Base-by-base conservation (phyloP, 2,888 invertebrate species). In the Silvanus unidentatus region DNA sequence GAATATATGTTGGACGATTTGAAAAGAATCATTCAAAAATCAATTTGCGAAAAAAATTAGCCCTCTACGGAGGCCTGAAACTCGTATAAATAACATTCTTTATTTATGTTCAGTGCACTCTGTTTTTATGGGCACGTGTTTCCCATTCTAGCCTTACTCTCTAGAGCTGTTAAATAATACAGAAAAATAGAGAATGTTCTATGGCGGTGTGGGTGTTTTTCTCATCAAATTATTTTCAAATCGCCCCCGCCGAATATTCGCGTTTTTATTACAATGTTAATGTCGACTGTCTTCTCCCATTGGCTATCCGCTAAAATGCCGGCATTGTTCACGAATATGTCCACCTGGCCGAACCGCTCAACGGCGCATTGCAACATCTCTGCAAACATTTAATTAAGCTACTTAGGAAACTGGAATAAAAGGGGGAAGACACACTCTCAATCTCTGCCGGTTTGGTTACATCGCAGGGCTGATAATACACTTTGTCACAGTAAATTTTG, bases 381-480 rank as follows among this genome's bases (percentile, higher is more conserved):
- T 57, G 16, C 22, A 22, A 9, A 12, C 13, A 32, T 9, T 4
- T 37, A 16, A 13, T 14, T 16, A 15, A 37, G n/a, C n/a, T n/a
- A n/a, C n/a, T n/a, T n/a, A n/a, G n/a, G n/a, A n/a, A n/a, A n/a
- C n/a, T n/a, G n/a, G n/a, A n/a, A 40, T 43, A 16, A 29, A 43
- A n/a, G 38, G 15, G 15, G n/a, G n/a, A n/a, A n/a, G n/a, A n/a
- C n/a, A n/a, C n/a, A 58, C 58, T 55, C 39, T 54, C 50, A 42
- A 57, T 39, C 49, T 79, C 72, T 8, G 61, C 53, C 15, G 54
- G 40, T 14, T 70, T 71, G 0, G 73, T 72, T n/a, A 79, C 76
- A 40, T 80, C 77, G 44, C 75, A 74, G 50, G 71, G 72, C 10
- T 75, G 59, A 54, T 75, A 80, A 2, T 70, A 58, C 0, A 72